These are phyloP conservation scores for Haemorhous mexicanus DNA, from an alignment of 2,113 vertebrate species.

Conservation along the genomic window DNA sequence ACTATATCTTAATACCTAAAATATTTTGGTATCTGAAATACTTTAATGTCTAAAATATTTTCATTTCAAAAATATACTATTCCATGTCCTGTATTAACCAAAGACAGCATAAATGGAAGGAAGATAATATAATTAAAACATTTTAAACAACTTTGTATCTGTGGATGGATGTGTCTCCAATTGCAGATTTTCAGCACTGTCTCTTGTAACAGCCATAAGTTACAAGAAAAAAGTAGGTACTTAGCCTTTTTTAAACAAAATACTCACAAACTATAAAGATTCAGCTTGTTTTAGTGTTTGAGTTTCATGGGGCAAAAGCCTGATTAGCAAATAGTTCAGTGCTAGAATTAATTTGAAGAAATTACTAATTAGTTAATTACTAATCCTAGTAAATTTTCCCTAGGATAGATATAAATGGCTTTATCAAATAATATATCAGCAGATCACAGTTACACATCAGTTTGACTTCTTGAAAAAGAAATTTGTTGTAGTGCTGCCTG, in stretches of 20 bases:
- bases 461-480: neutral
- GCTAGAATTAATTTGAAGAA: neutral
- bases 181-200: neutral
- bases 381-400: neutral
- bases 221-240: neutral
- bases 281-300: neutral
- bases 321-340: neutral
- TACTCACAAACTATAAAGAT: neutral
- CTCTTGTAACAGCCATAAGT: neutral
- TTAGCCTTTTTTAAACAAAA: neutral
- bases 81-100: neutral
- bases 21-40: neutral
- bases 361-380: neutral
- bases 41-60: neutral
- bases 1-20: neutral
- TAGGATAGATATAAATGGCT: neutral
- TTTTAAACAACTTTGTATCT: neutral
- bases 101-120: neutral
- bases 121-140: neutral
- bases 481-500: neutral
- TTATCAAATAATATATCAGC: neutral
- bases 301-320: neutral
- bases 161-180: fast-evolving
- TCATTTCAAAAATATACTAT: fast-evolving
- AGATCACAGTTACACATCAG: neutral